Conservation (phyloP, 1,140 invertebrate species). For the Drosophila setifemur region DNA sequence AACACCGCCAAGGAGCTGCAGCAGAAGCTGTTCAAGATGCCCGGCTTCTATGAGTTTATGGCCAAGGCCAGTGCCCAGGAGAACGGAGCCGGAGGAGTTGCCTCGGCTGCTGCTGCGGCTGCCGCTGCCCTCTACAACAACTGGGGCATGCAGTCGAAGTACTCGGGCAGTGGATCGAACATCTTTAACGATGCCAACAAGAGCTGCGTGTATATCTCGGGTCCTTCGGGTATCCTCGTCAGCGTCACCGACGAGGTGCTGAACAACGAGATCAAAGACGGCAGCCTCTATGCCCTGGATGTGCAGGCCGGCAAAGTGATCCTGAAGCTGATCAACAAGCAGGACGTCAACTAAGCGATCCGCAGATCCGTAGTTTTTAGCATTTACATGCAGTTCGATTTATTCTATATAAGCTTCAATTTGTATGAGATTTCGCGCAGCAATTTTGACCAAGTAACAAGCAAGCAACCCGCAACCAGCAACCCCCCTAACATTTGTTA, state of each 20-base stretch:
- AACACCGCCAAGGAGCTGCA: conserved; percentile 87
- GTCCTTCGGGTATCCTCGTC: conserved; percentile 89
- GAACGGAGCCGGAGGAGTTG: conserved; percentile 47
- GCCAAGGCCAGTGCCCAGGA: conserved; percentile 58
- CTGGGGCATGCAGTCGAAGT: conserved; percentile 81
- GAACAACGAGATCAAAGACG: conserved; percentile 85
- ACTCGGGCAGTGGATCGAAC: conserved; percentile 81
- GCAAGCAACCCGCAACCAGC: conserved; percentile 6
- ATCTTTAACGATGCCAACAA: conserved; percentile 79
- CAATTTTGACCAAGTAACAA: conserved; percentile 69
- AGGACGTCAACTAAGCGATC: conserved; percentile 59
- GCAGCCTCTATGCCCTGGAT: conserved; percentile 86
- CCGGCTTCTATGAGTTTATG: conserved; percentile 78
- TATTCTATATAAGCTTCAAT: conserved; percentile 69
- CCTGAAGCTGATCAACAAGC: conserved; percentile 78
- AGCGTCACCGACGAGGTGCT: conserved; percentile 90
- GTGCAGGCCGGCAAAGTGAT: conserved; percentile 82
- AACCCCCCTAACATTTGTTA: conserved; percentile 6
- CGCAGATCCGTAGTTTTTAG: conserved; percentile 64
- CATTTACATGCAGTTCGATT: conserved; percentile 45
- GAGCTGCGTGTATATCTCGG: conserved; percentile 86
- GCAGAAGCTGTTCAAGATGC: conserved; percentile 85
- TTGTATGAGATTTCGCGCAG: conserved; percentile 71
- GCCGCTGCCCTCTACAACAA: conserved; percentile 56
- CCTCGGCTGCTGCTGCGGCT: conserved; percentile 16